phyloP scores from a whole-genome alignment of 53 echinoderm and acorn worm species.

The Crossaster papposus region DNA sequence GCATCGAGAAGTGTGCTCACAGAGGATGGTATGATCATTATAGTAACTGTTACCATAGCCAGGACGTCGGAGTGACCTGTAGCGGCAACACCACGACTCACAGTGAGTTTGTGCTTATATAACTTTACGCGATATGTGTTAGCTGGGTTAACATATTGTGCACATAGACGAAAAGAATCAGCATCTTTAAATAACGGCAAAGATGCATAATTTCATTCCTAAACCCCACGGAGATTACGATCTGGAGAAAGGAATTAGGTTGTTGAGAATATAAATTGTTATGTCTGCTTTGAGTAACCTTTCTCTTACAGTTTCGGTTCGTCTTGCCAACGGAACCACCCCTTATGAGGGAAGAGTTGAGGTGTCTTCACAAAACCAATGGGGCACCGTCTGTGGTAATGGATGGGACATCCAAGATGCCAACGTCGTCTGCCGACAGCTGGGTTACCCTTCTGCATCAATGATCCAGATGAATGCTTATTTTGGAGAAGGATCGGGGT shows the following conservation, averaged over 20 bases:
- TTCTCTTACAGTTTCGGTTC: neutral
- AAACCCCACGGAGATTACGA: no score
- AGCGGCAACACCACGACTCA: neutral
- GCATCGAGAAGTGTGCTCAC: conserved; percentile 11
- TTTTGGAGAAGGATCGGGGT: conserved; percentile 57
- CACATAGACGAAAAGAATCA: no score
- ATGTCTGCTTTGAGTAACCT: no score
- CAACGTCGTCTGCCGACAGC: conserved; percentile 47
- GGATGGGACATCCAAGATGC: conserved; percentile 55
- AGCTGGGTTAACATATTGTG: no score
- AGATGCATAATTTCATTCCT: no score
- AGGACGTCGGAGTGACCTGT: conserved; percentile 59
- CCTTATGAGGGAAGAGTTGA: conserved; percentile 55
- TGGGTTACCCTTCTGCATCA: conserved; percentile 45
- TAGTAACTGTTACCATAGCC: conserved; percentile 23
- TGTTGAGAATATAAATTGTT: no score
- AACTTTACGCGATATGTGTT: no score
- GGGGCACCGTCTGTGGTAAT: conserved; percentile 63
- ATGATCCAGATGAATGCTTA: neutral
- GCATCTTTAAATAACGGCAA: no score
- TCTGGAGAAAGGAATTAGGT: no score
- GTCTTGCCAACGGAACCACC: conserved; percentile 45
- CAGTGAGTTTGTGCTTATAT: no score
- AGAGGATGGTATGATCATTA: conserved; percentile 9
- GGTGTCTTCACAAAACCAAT: conserved; percentile 35